Evolutionary conservation across 2,113 vertebrate genomes (phyloP).

Genomic region (Blennius ocellaris): DNA sequence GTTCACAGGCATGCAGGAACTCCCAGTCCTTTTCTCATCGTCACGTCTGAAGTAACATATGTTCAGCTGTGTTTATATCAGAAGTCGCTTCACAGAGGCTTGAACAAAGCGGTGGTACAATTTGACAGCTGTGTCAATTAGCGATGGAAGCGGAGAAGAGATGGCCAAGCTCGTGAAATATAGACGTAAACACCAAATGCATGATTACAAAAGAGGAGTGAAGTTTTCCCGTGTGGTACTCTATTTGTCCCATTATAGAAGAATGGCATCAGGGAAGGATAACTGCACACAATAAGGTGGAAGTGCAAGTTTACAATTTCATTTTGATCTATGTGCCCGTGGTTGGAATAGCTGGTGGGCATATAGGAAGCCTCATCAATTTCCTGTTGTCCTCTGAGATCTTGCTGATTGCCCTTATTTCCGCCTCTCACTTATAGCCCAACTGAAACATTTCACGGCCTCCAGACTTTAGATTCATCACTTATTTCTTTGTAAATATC

Average conservation of each 20-base stretch:
- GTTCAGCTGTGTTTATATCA: conserved; percentile 1
- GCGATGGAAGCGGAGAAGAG: background rate
- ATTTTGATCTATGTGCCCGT: background rate
- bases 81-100: conserved; percentile 15
- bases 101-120: background rate
- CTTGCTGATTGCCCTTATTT: background rate
- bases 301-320: conserved; percentile 7
- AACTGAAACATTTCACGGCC: background rate
- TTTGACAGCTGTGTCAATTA: conserved; percentile 29
- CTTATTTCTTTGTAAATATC: conserved; percentile 9
- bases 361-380: background rate
- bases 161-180: background rate
- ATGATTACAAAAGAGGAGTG: background rate
- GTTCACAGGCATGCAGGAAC: background rate
- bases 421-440: background rate
- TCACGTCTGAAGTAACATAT: conserved; percentile 1
- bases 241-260: background rate
- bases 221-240: background rate
- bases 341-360: background rate
- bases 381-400: background rate
- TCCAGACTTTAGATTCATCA: background rate
- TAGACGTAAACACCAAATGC: background rate
- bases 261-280: background rate
- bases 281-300: background rate
- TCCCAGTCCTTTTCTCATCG: conserved; percentile 8